Base-by-base conservation (phyloP, 1,140 invertebrate genomes). In the Temnothorax nylanderi region DNA sequence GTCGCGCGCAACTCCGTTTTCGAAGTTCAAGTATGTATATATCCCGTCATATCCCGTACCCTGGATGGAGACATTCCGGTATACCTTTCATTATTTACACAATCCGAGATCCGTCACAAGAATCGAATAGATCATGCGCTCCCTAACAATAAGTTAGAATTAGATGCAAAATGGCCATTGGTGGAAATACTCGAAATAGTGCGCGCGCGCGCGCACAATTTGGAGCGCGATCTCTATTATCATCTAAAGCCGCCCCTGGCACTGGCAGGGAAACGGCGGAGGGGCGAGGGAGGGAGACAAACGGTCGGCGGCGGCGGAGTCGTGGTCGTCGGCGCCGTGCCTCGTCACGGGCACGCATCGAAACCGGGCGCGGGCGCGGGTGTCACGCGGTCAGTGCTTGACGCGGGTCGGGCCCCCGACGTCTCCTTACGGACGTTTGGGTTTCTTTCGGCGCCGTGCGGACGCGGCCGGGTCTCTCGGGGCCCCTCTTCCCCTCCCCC, bases 381-480 rank as follows among this genome's bases (percentile, higher is more conserved):
- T 85, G 72, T 76, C 82, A 64, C 60, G 58, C 82, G 60, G 64
- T 71, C 44, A 74, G 67, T 74, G 47, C 10, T 60, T 65, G 58
- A 51, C 72, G 82, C 56, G 82, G 44, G 72, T 54, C 71, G 41
- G 41, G 26, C 49, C 18, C 41, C 41, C 8, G 62, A 16, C 65
- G 65, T 69, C 11, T n/a, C 6, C 13, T 16, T 47, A 13, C 18
- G 37, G 26, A 16, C 41, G 47, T 77, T 41, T 77, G 8, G 54
- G 54, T 16, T n/a, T 21, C 10, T 49, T 26, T 49, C 65, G 65
- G 54, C 62, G 32, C 37, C 41, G 77, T 54, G 26, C 54, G 18
- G 67, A 6, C 58, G 60, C 56, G 21, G 7, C 78, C 78, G 60
- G 10, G 54, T 8, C 72, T 26, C 41, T 47, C 2, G 44, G 16